Evolutionary conservation across 2,888 invertebrate species (phyloP).

Genomic region (Anodontia alba): DNA sequence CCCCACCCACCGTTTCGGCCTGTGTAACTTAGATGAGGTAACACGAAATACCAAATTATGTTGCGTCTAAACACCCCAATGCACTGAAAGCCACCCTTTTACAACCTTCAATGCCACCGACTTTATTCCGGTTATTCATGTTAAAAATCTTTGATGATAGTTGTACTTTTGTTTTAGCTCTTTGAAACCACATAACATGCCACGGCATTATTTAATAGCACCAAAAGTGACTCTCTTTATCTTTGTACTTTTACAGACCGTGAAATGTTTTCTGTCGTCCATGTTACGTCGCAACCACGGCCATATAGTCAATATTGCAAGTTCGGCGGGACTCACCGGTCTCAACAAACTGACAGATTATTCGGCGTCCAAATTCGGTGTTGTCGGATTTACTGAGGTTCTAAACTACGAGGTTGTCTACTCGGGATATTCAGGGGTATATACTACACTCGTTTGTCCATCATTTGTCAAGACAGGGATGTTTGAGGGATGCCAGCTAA

Average conservation of each 20-base stretch:
- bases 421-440: constrained; percentile 87
- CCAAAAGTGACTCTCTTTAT: too few species aligned
- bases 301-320: constrained; percentile 97
- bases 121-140: too few species aligned
- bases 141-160: too few species aligned
- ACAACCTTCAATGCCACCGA: too few species aligned
- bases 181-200: too few species aligned
- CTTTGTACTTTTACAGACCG: constrained; percentile 89
- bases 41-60: too few species aligned
- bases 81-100: too few species aligned
- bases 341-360: constrained; percentile 89
- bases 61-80: too few species aligned
- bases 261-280: constrained; percentile 95
- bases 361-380: constrained; percentile 96
- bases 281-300: constrained; percentile 95
- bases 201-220: too few species aligned
- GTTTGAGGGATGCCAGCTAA: constrained; percentile 93
- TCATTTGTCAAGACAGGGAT: constrained; percentile 98
- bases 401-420: constrained; percentile 86
- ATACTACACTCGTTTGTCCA: constrained; percentile 96
- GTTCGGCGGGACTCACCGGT: constrained; percentile 92
- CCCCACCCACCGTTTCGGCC: too few species aligned
- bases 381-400: constrained; percentile 96
- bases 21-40: too few species aligned
- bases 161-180: too few species aligned